Percentiles rank a stretch among this genome's conserved stretches.
phyloP scores from a whole-genome alignment of 1,140 invertebrate genomes.

The Halesus radiatus region DNA sequence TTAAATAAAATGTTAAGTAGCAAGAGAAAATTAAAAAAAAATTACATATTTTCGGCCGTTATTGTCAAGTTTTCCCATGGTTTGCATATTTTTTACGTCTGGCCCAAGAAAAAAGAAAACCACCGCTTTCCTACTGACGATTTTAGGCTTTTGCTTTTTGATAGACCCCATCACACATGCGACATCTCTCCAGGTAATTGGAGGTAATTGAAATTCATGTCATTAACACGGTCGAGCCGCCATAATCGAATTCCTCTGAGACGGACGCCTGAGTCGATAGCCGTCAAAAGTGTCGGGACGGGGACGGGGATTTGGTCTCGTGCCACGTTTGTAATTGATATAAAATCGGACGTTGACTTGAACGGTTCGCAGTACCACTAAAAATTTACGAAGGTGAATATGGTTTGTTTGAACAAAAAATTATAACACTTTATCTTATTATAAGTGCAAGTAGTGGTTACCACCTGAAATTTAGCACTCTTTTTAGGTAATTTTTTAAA shows the following conservation, averaged over 20 bases:
- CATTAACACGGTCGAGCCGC: conserved; percentile 44
- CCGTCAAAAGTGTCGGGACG: neutral
- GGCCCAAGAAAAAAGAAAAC: neutral
- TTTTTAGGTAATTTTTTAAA: no score
- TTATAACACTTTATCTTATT: no score
- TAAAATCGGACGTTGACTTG: no score
- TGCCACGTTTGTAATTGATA: no score
- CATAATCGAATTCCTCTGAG: conserved; percentile 52
- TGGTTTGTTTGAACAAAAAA: no score
- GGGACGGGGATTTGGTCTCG: neutral
- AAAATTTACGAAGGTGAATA: no score
- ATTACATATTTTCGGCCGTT: neutral
- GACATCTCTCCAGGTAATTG: conserved; percentile 27
- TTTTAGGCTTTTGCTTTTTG: neutral
- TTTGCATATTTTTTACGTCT: neutral
- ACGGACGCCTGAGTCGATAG: neutral
- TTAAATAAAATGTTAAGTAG: no score
- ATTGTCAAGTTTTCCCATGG: no score
- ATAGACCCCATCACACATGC: neutral
- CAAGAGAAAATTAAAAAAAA: no score
- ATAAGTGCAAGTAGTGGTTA: no score
- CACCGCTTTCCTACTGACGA: neutral
- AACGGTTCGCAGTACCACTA: no score
- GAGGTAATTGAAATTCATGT: conserved; percentile 52
- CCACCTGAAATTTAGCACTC: no score